Evolutionary conservation across 2,113 vertebrate species (phyloP).

Genomic region (Rhinoderma darwinii): DNA sequence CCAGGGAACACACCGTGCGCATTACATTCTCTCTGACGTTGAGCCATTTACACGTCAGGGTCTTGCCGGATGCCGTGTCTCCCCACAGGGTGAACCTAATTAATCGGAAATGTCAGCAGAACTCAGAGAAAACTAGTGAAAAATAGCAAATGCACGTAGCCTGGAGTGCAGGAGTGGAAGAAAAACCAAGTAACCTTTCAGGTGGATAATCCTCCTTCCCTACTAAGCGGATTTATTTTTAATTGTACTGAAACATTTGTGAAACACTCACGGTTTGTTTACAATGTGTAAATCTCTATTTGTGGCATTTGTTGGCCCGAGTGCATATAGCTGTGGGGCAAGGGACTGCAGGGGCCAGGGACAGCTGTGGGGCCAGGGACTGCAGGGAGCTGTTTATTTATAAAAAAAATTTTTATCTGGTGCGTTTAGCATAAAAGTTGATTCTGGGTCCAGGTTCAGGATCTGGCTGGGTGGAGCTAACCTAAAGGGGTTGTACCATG

Average conservation of each 20-base stretch:
- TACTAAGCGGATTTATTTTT: background rate
- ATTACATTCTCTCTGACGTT: constrained; percentile 4
- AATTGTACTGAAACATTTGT: background rate
- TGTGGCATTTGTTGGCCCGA: too few relatives aligned
- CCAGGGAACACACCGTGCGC: background rate
- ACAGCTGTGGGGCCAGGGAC: background rate
- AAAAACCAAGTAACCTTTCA: constrained; percentile 30
- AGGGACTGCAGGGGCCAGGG: background rate
- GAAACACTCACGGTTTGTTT: background rate
- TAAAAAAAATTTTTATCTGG: too few relatives aligned
- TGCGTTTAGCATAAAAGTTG: too few relatives aligned
- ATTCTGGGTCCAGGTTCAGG: too few relatives aligned
- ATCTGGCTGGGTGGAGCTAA: too few relatives aligned
- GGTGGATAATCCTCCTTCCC: constrained; percentile 10
- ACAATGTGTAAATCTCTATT: background rate
- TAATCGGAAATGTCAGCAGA: constrained; percentile 46
- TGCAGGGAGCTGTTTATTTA: background rate
- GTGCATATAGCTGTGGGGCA: background rate
- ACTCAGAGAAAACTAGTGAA: background rate
- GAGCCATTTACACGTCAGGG: background rate
- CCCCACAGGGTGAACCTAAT: constrained; percentile 42
- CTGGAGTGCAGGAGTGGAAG: background rate
- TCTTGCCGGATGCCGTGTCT: constrained; percentile 8
- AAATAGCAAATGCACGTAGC: background rate
- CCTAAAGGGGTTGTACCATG: too few relatives aligned